A percentile compares a stretch with the other conserved stretches of the same genome.
These are phyloP conservation scores for Tauraco hartlaubi DNA, from an alignment of 2,797 vertebrate species.

Conservation along the genomic window DNA sequence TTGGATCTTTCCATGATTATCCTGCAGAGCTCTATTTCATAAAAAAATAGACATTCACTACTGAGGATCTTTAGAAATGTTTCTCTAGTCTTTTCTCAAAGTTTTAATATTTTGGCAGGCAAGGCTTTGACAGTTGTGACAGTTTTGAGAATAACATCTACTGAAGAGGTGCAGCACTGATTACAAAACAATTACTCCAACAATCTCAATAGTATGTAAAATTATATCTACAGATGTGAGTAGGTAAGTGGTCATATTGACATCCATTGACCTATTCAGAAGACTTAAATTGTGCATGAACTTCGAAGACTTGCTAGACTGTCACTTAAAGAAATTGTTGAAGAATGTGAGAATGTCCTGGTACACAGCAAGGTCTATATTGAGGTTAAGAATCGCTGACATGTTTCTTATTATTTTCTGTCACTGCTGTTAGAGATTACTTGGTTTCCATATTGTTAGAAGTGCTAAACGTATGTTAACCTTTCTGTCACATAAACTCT, in stretches of 20 bases:
- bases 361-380: neutral
- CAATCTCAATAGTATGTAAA: neutral
- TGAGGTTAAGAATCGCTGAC: accelerated
- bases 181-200: neutral
- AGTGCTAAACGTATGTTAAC: neutral
- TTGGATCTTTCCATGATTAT: neutral
- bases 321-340: neutral
- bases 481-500: neutral
- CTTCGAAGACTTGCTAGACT: neutral
- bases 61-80: neutral
- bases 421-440: neutral
- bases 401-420: neutral
- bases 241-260: neutral
- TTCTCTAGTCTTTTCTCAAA: neutral
- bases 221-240: neutral
- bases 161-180: neutral
- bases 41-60: neutral
- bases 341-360: neutral
- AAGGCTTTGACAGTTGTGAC: neutral
- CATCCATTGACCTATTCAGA: neutral
- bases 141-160: neutral
- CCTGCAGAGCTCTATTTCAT: neutral
- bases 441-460: neutral
- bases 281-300: neutral
- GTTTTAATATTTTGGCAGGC: neutral